Conservation (phyloP, 2,888 invertebrate genomes). For the Lasioglossum pauxillum region DNA sequence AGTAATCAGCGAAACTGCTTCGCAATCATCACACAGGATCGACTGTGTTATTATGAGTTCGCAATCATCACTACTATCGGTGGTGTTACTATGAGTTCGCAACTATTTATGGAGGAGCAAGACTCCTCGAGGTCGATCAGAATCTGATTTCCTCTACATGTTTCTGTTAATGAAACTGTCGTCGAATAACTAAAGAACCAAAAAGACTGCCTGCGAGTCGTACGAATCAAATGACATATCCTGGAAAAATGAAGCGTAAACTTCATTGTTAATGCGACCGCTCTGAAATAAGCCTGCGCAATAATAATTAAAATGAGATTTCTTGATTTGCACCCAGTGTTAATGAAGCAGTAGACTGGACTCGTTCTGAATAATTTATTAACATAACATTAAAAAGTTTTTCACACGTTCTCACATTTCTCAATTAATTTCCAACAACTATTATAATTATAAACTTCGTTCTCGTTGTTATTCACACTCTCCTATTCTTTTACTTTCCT, state of each 20-base stretch:
- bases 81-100: conserved; percentile 13
- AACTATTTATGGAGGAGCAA: not conserved
- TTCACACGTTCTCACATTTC: no score
- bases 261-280: not conserved
- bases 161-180: conserved; percentile 27
- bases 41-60: conserved; percentile 12
- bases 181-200: conserved; percentile 41
- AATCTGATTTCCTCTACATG: conserved; percentile 17
- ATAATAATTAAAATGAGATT: not conserved
- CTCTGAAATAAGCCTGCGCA: not conserved
- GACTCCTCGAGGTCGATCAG: conserved; percentile 31
- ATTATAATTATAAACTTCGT: no score
- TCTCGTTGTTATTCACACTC: no score
- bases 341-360: no score
- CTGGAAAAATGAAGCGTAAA: not conserved
- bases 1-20: not conserved
- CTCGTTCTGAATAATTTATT: no score
- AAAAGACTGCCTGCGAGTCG: not conserved
- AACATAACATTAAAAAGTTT: no score
- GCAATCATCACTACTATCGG: conserved; percentile 1
- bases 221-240: conserved; percentile 8
- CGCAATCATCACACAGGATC: not conserved
- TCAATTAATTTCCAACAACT: no score
- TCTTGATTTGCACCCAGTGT: not conserved
- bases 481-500: no score